Evolutionary conservation across 2,797 vertebrate species (phyloP), one percentile per base, ranked within the genome.

Genomic region (Gila robusta): DNA sequence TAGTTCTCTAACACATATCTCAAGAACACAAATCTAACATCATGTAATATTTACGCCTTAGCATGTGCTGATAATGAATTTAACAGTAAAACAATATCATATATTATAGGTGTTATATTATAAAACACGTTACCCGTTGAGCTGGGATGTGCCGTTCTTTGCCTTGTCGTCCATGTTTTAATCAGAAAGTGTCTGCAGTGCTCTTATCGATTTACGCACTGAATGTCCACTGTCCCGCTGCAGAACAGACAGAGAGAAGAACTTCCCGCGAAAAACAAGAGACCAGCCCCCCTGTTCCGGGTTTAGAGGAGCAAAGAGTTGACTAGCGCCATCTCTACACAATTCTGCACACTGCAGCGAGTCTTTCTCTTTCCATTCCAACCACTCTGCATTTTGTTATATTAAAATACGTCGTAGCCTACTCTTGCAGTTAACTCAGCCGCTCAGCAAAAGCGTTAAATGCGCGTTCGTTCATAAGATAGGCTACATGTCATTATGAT

Each of bases 41-140:
- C 35, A 26, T n/a, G 3, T 8, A 2, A 17, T 11, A 37, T 39
- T 39, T 32, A 6, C 37, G 2, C 11, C 19, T 23, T 39, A 39
- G 3, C 76, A 78, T 16, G 52, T 26, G 37, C 14, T 44, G 21
- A n/a, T 11, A 44, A 10, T 26, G 56, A 44, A 17, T 79, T 19
- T 23, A 79, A 39, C 8, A 79, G 39, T 32, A 66, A 64, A 64
- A 3, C 9, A 44, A 64, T 5, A n/a, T 2, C 1, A 1, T 32
- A 32, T 32, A 32, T 32, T 32, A 32, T 32, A 32, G 32, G 32
- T 32, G 32, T 32, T 32, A 32, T 32, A 32, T 32, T 5, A 64
- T 44, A 62, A 7, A 66, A 79, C 2, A 47, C 39, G 6, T 79
- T 81, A 81, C 79, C 79, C 79, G 28, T 69, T 52, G 28, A 52